Percentiles rank a stretch among this genome's conserved stretches.
These are phyloP conservation scores for Cheilosia vernalis DNA, from an alignment of 2,888 invertebrate species.

Conservation along the genomic window DNA sequence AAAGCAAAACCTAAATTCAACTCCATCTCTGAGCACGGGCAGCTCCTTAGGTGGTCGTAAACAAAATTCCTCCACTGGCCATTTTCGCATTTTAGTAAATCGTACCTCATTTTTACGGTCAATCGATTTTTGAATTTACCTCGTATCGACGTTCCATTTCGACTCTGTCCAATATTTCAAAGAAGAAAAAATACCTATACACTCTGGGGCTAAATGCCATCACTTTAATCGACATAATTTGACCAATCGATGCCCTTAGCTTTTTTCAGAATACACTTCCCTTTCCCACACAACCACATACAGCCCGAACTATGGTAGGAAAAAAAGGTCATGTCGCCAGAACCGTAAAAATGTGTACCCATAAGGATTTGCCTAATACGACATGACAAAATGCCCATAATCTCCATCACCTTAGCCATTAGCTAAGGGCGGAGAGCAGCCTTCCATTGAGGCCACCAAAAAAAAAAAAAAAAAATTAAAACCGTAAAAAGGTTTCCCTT, in stretches of 20 bases:
- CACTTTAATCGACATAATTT: slow-evolving; percentile 63
- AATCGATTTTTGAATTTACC: too few species aligned
- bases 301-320: neutral
- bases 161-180: neutral
- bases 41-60: too few species aligned
- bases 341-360: slow-evolving; percentile 68
- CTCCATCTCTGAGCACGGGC: too few species aligned
- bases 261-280: slow-evolving; percentile 70
- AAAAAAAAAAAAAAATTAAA: slow-evolving; percentile 8
- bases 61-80: too few species aligned
- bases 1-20: too few species aligned
- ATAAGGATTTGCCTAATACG: slow-evolving; percentile 69
- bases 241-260: slow-evolving; percentile 70
- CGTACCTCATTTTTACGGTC: too few species aligned
- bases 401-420: slow-evolving; percentile 41
- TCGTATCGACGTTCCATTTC: slow-evolving; percentile 4
- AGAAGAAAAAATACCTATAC: neutral
- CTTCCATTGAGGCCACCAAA: neutral
- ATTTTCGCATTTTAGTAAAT: too few species aligned
- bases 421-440: slow-evolving; percentile 1
- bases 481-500: slow-evolving; percentile 62
- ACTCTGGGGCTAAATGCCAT: slow-evolving; percentile 38
- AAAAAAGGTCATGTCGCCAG: slow-evolving; percentile 54
- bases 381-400: slow-evolving; percentile 67
- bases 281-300: neutral